These are phyloP conservation scores for Chionomys nivalis DNA, from an alignment of 2,113 vertebrate genomes.

Conservation along the genomic window DNA sequence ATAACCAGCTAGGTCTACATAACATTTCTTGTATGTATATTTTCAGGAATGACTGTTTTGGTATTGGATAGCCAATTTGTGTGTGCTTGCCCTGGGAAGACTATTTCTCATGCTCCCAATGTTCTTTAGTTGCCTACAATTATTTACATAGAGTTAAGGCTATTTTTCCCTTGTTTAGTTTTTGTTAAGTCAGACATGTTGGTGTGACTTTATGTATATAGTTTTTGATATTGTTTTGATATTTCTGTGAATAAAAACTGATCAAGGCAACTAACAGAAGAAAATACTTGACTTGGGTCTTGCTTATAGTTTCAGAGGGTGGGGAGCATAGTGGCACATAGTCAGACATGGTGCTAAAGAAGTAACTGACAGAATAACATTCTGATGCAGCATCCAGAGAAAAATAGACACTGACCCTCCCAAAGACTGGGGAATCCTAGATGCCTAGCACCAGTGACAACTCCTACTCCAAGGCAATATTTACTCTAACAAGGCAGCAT, in stretches of 20 bases:
- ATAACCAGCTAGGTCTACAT: background rate
- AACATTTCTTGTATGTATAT: background rate
- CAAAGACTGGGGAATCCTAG: background rate
- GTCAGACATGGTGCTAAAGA: background rate
- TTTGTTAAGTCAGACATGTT: background rate
- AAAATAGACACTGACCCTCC: background rate
- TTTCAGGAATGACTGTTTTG: background rate
- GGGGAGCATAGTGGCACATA: background rate
- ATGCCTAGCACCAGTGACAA: background rate
- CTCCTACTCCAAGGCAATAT: background rate
- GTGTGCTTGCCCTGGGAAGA: background rate
- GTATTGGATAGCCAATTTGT: background rate
- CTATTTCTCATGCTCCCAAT: background rate
- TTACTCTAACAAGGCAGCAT: background rate
- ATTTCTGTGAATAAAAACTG: background rate
- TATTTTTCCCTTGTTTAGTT: background rate
- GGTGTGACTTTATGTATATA: background rate
- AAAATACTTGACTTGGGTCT: background rate
- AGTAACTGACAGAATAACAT: background rate
- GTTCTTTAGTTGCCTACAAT: background rate
- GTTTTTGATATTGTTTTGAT: background rate
- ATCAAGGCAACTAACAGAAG: background rate
- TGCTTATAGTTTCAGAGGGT: background rate
- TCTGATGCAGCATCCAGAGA: background rate
- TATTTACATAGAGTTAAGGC: background rate